Base-by-base conservation (phyloP, 2,113 vertebrate genomes). In the Arenaria interpres region DNA sequence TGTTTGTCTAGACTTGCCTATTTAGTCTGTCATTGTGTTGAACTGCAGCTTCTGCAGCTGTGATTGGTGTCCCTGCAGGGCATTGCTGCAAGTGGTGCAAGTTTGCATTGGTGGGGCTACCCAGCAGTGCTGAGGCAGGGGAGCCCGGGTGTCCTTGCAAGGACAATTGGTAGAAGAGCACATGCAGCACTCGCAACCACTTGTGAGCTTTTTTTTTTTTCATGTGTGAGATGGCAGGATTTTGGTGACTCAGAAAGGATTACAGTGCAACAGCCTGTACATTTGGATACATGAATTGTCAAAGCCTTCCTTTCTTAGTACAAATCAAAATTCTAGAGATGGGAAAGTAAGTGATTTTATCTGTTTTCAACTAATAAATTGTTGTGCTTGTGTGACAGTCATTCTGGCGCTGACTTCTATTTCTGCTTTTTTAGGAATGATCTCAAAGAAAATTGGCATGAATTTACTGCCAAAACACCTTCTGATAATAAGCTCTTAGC, bases 1-100 rank as follows among this genome's bases (percentile, higher is more conserved):
- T 73, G 78, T 90, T 68, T 72, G 73, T 93, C 88, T 96, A 92
- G 91, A 88, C 92, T 72, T 94, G 85, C 43, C 19, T 87, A 54
- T 83, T 96, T 95, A 95, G 93, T 90, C 84, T 96, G 94, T 85
- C 51, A 10, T 92, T 48, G 63, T 63, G 8, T 27, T 88, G 91
- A 89, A 89, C 90, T 90, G 66, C 50, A 86, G 77, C 75, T 43
- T 12, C 41, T 43, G 41, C 41, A 14, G 41, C 41, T 43, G 41
- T 43, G 41, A 43, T 43, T 43, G 41, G 41, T 43, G 41, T 43
- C 41, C 41, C 41, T 43, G 41, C 41, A 43, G 41, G 43, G 43
- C 43, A 6, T 43, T 43, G 43, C 43, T 43, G 43, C 43, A 43
- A 43, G 43, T 43, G 43, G 43, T 43, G 43, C 15, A 43, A 43